Conservation (phyloP, 2,113 vertebrate species). For the Alethe diademata region DNA sequence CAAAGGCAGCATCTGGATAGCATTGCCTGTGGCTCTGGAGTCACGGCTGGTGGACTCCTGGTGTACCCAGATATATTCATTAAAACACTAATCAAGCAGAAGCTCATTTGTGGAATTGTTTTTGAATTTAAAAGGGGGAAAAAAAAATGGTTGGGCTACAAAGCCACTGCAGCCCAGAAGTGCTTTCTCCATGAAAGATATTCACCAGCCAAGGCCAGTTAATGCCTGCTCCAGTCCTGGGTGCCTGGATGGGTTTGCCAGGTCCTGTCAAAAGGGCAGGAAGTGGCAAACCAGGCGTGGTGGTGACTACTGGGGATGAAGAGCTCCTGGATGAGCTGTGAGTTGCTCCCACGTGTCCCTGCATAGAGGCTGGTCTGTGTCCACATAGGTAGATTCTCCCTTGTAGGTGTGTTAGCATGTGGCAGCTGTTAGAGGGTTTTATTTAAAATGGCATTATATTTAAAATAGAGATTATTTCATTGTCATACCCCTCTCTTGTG, state of each 20-base stretch:
- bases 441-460: neutral
- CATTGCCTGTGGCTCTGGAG: slow-evolving; percentile 42
- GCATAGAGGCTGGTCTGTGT: neutral
- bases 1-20: slow-evolving; percentile 65
- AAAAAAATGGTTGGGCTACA: neutral
- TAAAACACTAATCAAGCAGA: slow-evolving; percentile 61
- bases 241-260: neutral
- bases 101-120: slow-evolving; percentile 53
- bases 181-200: neutral
- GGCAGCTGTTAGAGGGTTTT: neutral
- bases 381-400: neutral
- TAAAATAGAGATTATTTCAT: neutral
- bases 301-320: neutral
- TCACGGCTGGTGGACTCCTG: slow-evolving; percentile 46
- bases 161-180: neutral
- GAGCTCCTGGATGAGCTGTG: neutral
- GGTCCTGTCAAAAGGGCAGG: neutral
- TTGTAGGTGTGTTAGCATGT: accelerated
- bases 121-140: slow-evolving; percentile 50
- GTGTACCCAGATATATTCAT: slow-evolving; percentile 47
- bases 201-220: neutral
- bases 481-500: neutral
- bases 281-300: neutral
- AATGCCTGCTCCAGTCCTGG: neutral
- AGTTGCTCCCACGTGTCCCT: neutral